Base-by-base conservation (phyloP, 2,797 vertebrate genomes). In the Threskiornis aethiopicus region DNA sequence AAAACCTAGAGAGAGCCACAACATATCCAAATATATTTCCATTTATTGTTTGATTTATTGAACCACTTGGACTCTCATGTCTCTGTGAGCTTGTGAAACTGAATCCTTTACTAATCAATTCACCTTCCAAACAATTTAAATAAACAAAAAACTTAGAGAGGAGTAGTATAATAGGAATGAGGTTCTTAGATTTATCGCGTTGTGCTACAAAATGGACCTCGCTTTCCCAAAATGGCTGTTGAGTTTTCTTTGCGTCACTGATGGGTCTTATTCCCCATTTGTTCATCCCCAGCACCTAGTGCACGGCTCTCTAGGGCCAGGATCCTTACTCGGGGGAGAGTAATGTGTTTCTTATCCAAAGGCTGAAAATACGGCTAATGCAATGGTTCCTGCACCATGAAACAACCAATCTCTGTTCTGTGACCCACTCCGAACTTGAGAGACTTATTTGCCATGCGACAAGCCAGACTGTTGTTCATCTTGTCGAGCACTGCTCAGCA, bases 401-500 rank as follows among this genome's bases (percentile, higher is more conserved):
- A 84, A 49, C 26, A 59, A 18, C 39, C 3, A 1, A 8, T 55
- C 59, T 33, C 59, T 90, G 19, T 58, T 59, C 71, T 24, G 47
- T 59, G 87, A 57, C 81, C 81, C 44, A 1, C 55, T 62, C 58
- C 1, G 5, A 77, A 79, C 39, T 33, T 29, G 7, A 72, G 26
- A 80, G 61, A 66, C 47, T 14, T 44, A 18, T 24, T 82, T 89
- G 78, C 3, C 7, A 39, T 37, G 55, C 35, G 33, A 82, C 70
- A 65, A 90, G 28, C 13, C 59, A 82, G 49, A 9, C 35, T 83
- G 86, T 57, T 85, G 57, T n/a, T 96, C 86, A 28, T 83, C 75
- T 80, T 33, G 25, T 41, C 11, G 29, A 82, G 85, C 62, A 14
- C 6, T 81, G 87, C 89, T 77, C 93, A 88, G 87, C 85, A 88